phyloP scores from a whole-genome alignment of 2,113 vertebrate genomes.

The Polypterus senegalus region DNA sequence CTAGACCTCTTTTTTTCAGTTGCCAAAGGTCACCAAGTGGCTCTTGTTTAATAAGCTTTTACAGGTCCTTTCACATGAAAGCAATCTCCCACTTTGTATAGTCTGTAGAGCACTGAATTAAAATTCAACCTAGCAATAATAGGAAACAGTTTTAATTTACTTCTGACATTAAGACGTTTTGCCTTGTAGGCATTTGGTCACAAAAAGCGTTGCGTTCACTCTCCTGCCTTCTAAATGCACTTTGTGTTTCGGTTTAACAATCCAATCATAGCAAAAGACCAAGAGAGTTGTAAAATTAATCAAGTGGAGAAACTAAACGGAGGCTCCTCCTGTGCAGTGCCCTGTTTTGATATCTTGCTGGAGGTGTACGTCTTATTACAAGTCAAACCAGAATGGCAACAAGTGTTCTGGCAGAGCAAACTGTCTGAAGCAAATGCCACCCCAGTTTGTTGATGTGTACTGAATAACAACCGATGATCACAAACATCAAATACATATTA shows the following conservation, averaged over 20 bases:
- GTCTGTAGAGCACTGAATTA: conserved; percentile 74
- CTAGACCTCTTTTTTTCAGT: conserved; percentile 29
- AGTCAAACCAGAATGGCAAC: conserved; percentile 24
- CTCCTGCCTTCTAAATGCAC: conserved; percentile 66
- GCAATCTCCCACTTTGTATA: conserved; percentile 42
- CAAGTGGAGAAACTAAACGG: conserved; percentile 64
- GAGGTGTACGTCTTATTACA: conserved; percentile 29
- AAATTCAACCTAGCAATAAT: conserved; percentile 77
- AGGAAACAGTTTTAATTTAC: conserved; percentile 88
- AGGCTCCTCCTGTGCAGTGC: conserved; percentile 42
- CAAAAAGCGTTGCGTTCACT: conserved; percentile 62
- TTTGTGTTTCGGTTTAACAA: conserved; percentile 85
- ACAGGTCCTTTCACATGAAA: conserved; percentile 54
- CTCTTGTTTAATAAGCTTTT: conserved; percentile 50
- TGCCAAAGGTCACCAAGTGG: conserved; percentile 53
- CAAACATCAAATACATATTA: background rate
- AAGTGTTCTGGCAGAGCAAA: conserved; percentile 30
- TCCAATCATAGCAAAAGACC: conserved; percentile 95
- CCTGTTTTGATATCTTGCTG: conserved; percentile 24
- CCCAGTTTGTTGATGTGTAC: background rate
- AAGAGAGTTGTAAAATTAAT: conserved; percentile 89
- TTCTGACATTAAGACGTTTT: conserved; percentile 94
- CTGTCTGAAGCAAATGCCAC: conserved; percentile 33
- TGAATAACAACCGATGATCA: background rate
- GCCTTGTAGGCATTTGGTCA: conserved; percentile 84